Evolutionary conservation across 2,797 vertebrate genomes (phyloP).

Genomic region (Dallia pectoralis): DNA sequence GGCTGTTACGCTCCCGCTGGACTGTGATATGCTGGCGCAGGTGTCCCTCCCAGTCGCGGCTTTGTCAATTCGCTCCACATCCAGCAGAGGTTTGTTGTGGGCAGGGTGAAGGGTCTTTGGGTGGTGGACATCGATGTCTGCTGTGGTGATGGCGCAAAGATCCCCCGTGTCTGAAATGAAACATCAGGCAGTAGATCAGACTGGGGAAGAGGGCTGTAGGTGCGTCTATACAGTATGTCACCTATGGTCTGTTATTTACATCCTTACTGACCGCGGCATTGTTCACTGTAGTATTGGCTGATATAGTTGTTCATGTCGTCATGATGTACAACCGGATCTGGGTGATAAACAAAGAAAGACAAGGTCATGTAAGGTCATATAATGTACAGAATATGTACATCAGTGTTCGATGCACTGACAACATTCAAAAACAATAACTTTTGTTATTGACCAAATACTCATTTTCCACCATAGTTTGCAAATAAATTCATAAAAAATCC

Average conservation of each 20-base stretch:
- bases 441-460: no score
- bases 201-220: slow-evolving; percentile 10
- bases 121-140: slow-evolving; percentile 91
- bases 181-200: neutral
- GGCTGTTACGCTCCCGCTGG: slow-evolving; percentile 79
- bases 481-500: no score
- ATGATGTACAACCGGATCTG: slow-evolving; percentile 78
- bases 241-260: no score
- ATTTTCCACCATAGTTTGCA: no score
- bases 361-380: neutral
- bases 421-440: neutral
- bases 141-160: slow-evolving; percentile 83
- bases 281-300: slow-evolving; percentile 92
- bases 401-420: neutral
- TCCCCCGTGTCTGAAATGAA: slow-evolving; percentile 67
- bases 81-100: slow-evolving; percentile 58
- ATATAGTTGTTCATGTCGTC: slow-evolving; percentile 99
- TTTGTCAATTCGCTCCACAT: slow-evolving; percentile 69
- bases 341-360: slow-evolving; percentile 37
- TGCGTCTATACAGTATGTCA: no score
- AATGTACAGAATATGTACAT: neutral
- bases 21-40: slow-evolving; percentile 75
- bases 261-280: slow-evolving; percentile 85
- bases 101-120: slow-evolving; percentile 71
- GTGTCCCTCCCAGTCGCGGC: slow-evolving; percentile 76